Evolutionary conservation across 2,888 invertebrate species (phyloP), one percentile per base, ranked within the genome.

Genomic region (Cephus pulcher): DNA sequence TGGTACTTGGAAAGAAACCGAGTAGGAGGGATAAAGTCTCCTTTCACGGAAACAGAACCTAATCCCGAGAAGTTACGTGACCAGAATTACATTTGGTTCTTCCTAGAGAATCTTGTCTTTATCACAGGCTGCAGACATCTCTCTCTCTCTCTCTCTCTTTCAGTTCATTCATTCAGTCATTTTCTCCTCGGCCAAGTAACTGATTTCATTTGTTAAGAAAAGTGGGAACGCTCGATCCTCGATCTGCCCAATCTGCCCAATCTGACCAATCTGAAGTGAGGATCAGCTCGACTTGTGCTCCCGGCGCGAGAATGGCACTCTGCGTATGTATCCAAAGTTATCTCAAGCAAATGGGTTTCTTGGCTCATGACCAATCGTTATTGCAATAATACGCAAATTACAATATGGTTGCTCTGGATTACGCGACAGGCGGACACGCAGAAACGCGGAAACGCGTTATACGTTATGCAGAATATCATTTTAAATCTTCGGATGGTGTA

Each of bases 31-130:
- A 79, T 77, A 77, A 80, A 76, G 75, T 75, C 77, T 75, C 82
- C 82, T 84, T 83, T 84, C 84, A 84, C 85, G 84, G 86, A 87
- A 89, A 88, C 88, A 87, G 87, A 89, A 89, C 88, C 89, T 90
- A 89, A 89, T 90, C 89, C 90, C 87, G 82, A 84, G 81, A 81
- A 85, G 85, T 86, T 86, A 88, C 90, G 90, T 90, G 90, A 90
- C 88, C 83, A 79, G 89, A 90, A 90, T 90, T 82, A 83, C 78
- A 80, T 78, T 78, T 79, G 81, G 82, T 83, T 79, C 80, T 82
- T 80, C 74, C 76, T 68, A 35, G 75, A 76, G 74, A 82, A 70
- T 30, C 30, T 15, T 33, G 30, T 15, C 30, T 30, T 30, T 33
- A 70, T 12, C n/a, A 30, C 30, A 33, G 30, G 32, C 70, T 33